Conservation (phyloP, 2,113 vertebrate genomes). For the Lophius piscatorius region DNA sequence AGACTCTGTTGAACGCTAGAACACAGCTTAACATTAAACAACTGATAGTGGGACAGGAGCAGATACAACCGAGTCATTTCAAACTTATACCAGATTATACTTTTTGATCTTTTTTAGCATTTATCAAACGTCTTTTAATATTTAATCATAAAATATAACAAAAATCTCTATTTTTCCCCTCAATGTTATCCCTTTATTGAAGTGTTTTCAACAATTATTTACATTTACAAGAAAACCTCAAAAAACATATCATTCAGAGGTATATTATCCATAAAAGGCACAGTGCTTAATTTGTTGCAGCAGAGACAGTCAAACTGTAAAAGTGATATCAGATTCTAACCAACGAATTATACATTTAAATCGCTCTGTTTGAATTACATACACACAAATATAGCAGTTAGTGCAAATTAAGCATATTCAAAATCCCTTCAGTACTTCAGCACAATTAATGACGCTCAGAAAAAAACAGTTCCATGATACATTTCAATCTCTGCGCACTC, state of each 20-base stretch:
- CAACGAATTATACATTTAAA: not conserved
- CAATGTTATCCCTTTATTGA: slow-evolving; percentile 41
- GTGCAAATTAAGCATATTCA: slow-evolving; percentile 5
- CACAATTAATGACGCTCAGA: not conserved
- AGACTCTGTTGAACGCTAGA: slow-evolving; percentile 6
- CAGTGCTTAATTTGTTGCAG: slow-evolving; percentile 33
- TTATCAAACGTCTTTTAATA: no score
- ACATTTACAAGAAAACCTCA: slow-evolving; percentile 30
- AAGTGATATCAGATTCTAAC: not conserved
- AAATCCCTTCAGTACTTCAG: slow-evolving; percentile 1
- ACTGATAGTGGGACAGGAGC: slow-evolving; percentile 8
- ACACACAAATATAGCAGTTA: no score
- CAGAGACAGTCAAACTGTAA: slow-evolving; percentile 11
- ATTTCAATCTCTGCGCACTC: slow-evolving; percentile 10
- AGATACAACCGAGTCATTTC: slow-evolving; percentile 20
- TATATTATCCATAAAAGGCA: slow-evolving; percentile 23
- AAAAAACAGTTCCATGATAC: not conserved
- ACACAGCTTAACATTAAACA: slow-evolving; percentile 1
- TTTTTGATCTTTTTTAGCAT: no score
- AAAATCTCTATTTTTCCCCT: no score
- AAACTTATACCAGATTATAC: no score
- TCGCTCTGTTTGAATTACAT: not conserved
- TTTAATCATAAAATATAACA: no score
- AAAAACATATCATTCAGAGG: slow-evolving; percentile 21
- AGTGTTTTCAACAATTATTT: slow-evolving; percentile 33